A percentile compares a stretch with the other conserved stretches of the same genome.
Evolutionary conservation across 2,888 invertebrate genomes (phyloP).

Genomic region (Microctonus aethiopoides): DNA sequence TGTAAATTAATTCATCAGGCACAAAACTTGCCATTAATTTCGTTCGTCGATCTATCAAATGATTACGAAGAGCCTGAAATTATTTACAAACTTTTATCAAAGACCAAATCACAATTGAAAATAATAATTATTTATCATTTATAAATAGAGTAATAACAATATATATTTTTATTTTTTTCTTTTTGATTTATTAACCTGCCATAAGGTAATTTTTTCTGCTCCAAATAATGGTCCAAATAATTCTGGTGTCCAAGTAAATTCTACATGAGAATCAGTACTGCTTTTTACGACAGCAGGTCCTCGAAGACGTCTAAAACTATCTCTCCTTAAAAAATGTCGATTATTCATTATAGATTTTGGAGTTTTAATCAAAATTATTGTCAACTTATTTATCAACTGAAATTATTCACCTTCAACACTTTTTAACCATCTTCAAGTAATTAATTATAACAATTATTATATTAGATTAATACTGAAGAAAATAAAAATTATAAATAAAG

Average conservation of each 20-base stretch:
- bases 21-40: slow-evolving; percentile 70
- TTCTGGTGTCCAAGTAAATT: slow-evolving; percentile 42
- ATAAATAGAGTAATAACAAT: neutral
- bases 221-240: slow-evolving; percentile 49
- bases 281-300: neutral
- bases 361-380: too few species aligned
- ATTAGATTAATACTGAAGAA: neutral
- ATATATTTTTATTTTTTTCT: neutral
- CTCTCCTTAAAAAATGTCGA: neutral
- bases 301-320: neutral
- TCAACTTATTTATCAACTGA: neutral
- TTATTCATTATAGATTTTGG: neutral
- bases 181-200: slow-evolving; percentile 48
- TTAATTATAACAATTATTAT: slow-evolving; percentile 1
- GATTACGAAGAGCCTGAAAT: slow-evolving; percentile 64
- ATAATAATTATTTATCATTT: neutral
- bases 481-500: neutral
- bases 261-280: neutral
- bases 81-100: slow-evolving; percentile 11
- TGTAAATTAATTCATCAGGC: slow-evolving; percentile 70
- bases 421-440: slow-evolving; percentile 4
- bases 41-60: slow-evolving; percentile 68
- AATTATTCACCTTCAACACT: too few species aligned
- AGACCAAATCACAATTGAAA: too few species aligned
- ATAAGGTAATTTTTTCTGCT: slow-evolving; percentile 38